phyloP scores from a whole-genome alignment of 2,113 vertebrate genomes.

The Tetrao urogallus region DNA sequence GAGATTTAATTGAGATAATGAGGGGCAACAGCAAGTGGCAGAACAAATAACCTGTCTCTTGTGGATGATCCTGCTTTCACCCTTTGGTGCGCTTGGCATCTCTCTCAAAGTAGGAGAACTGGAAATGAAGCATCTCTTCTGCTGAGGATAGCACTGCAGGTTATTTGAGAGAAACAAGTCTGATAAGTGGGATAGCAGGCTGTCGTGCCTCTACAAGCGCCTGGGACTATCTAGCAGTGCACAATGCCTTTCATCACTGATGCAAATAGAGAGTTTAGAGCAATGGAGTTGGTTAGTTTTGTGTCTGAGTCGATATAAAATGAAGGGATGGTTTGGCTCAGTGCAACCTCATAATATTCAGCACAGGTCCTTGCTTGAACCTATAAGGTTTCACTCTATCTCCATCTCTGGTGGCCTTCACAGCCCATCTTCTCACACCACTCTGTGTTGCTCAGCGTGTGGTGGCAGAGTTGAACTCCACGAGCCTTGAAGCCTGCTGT shows the following conservation, averaged over 20 bases:
- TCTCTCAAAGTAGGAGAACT: not conserved
- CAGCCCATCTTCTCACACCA: not conserved
- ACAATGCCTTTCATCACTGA: conserved; percentile 33
- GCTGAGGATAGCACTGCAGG: conserved; percentile 5
- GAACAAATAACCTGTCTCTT: not conserved
- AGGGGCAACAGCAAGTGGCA: conserved; percentile 27
- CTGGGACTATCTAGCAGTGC: not conserved
- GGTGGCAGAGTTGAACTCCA: not conserved
- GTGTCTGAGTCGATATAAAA: accelerated
- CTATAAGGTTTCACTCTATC: not conserved
- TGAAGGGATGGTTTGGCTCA: not conserved
- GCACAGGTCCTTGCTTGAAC: not conserved
- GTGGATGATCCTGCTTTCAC: not conserved
- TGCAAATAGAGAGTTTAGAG: conserved; percentile 29
- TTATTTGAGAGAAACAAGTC: conserved; percentile 27
- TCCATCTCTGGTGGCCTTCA: not conserved
- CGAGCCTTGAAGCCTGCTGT: not conserved
- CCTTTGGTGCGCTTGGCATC: not conserved
- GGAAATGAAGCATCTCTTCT: not conserved
- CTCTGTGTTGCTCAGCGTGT: not conserved
- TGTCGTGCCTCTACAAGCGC: conserved; percentile 9
- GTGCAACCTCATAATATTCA: accelerated
- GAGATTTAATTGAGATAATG: conserved; percentile 67
- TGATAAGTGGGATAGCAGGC: conserved; percentile 6
- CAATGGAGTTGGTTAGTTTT: not conserved